A percentile compares a stretch with the other conserved stretches of the same genome.
These are phyloP conservation scores for Zaprionus lineosus DNA, from an alignment of 2,888 invertebrate species.

Conservation along the genomic window DNA sequence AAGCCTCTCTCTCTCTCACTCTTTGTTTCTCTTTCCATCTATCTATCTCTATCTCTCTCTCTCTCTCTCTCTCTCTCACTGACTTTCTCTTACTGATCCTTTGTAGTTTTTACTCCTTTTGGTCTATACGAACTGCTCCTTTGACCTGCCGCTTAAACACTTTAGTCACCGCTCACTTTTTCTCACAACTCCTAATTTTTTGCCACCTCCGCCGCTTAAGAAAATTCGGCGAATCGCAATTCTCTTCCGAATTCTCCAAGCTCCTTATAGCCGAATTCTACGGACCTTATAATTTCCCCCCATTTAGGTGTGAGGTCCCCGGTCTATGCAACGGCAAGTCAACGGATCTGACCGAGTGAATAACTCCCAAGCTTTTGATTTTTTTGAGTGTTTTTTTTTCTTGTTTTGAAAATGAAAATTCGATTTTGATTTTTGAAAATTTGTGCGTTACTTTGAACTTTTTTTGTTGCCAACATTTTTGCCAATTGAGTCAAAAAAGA, in stretches of 20 bases:
- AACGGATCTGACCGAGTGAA: not conserved
- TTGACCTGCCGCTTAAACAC: not conserved
- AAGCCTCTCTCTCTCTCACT: not conserved
- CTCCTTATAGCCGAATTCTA: slow-evolving; percentile 18
- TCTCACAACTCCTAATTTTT: slow-evolving; percentile 42
- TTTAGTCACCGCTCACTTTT: slow-evolving; percentile 11
- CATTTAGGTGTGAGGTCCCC: slow-evolving; percentile 8
- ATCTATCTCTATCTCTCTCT: not conserved
- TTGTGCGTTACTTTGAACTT: slow-evolving; percentile 26
- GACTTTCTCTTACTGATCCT: slow-evolving; percentile 13
- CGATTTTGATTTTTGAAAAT: not conserved
- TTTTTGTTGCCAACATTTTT: slow-evolving; percentile 17
- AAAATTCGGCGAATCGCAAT: too few relatives aligned
- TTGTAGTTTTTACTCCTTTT: slow-evolving; percentile 33
- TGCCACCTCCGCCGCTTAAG: too few relatives aligned
- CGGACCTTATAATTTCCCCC: slow-evolving; percentile 34
- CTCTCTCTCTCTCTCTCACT: slow-evolving; percentile 9
- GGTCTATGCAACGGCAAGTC: slow-evolving; percentile 6
- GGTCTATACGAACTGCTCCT: not conserved
- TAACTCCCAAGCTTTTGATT: slow-evolving; percentile 7
- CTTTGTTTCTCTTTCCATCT: not conserved
- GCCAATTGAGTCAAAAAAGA: slow-evolving; percentile 50
- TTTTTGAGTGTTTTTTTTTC: not conserved
- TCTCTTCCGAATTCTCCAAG: slow-evolving; percentile 13
- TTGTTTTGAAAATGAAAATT: not conserved